These are phyloP conservation scores for Andrena hattorfiana DNA, from an alignment of 2,888 invertebrate species.

Conservation along the genomic window DNA sequence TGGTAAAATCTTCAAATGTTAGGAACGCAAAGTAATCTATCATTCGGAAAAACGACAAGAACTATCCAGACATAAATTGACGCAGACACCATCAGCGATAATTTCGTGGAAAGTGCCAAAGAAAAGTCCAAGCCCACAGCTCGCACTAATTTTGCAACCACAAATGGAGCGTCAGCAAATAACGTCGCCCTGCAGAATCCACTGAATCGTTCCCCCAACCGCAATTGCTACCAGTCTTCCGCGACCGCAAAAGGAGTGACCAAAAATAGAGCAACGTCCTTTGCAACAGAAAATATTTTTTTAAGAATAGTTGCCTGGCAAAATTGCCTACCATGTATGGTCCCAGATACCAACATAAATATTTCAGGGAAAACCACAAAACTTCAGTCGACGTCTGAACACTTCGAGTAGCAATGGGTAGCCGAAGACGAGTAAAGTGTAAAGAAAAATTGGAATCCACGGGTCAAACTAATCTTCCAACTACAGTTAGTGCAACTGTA, in stretches of 20 bases:
- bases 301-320: neutral
- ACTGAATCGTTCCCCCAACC: slow-evolving; percentile 40
- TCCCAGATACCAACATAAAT: neutral
- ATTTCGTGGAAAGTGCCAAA: neutral
- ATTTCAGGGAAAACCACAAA: neutral
- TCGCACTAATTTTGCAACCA: slow-evolving; percentile 20
- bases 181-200: slow-evolving; percentile 18
- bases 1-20: no score
- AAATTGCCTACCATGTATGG: slow-evolving; percentile 12
- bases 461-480: slow-evolving; percentile 5
- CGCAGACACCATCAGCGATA: neutral
- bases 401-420: neutral
- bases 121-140: neutral
- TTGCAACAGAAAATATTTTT: slow-evolving; percentile 33
- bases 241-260: slow-evolving; percentile 41
- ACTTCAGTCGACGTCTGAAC: neutral
- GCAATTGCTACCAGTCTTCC: slow-evolving; percentile 49
- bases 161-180: slow-evolving; percentile 39
- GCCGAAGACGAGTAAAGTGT: neutral
- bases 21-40: no score
- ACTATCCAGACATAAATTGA: neutral
- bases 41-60: neutral
- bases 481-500: slow-evolving; percentile 3
- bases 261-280: slow-evolving; percentile 44
- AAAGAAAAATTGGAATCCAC: neutral